Conservation (phyloP, 1,140 invertebrate genomes). For the Atta texana region DNA sequence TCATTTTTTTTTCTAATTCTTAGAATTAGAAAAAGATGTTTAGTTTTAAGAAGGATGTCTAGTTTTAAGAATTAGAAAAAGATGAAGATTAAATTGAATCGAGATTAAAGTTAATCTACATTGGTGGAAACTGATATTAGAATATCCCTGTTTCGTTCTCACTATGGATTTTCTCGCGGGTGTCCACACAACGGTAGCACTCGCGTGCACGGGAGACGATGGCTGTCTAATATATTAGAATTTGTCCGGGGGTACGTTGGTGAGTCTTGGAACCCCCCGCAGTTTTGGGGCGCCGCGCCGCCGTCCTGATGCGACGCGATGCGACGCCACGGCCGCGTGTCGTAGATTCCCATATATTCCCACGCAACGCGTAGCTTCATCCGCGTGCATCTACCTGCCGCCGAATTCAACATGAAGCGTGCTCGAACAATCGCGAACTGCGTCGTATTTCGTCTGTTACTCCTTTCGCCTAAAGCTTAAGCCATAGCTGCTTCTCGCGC, state of each 20-base stretch:
- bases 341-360: constrained; percentile 52
- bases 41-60: no score
- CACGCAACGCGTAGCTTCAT: constrained; percentile 38
- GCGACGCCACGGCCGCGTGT: neutral
- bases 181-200: constrained; percentile 73
- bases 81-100: no score
- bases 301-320: neutral
- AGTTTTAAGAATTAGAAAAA: no score
- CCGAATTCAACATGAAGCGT: constrained; percentile 1
- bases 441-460: constrained; percentile 23
- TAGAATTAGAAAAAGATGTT: no score
- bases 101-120: no score
- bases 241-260: constrained; percentile 83
- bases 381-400: constrained; percentile 27
- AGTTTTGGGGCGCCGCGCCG: constrained; percentile 61
- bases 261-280: constrained; percentile 74
- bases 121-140: no score
- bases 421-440: neutral
- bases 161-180: neutral
- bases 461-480: constrained; percentile 42
- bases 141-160: neutral
- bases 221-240: constrained; percentile 84
- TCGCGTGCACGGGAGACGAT: constrained; percentile 74
- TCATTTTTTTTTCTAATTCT: no score
- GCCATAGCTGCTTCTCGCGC: constrained; percentile 23